A percentile compares a stretch with the other conserved stretches of the same genome.
phyloP scores from a whole-genome alignment of 35 echinoderm and acorn worm species.

The Strongylocentrotus purpuratus region DNA sequence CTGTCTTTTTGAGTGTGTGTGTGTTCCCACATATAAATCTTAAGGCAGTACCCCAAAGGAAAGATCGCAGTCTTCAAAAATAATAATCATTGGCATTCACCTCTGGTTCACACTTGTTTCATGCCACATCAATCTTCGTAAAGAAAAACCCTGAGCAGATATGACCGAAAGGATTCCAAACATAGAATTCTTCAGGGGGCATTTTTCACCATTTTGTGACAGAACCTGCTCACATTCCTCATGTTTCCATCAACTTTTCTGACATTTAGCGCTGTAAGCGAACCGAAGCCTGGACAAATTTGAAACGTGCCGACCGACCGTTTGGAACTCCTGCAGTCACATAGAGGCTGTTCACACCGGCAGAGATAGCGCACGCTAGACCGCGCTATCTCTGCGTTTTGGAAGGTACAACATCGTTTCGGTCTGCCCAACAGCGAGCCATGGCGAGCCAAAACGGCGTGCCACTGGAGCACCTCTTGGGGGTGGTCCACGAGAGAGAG shows the following conservation, averaged over 20 bases:
- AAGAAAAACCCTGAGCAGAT: not conserved
- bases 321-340: constrained; percentile 8
- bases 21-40: not conserved
- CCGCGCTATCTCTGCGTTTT: no score
- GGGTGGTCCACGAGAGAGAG: no score
- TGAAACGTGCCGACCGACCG: not conserved
- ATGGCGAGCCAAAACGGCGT: no score
- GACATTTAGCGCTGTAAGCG: constrained; percentile 1
- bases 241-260: not conserved
- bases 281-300: not conserved
- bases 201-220: not conserved
- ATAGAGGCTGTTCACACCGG: no score
- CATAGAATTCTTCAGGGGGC: not conserved
- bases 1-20: not conserved
- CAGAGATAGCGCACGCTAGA: no score
- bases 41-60: not conserved
- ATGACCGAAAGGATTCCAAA: constrained; percentile 1
- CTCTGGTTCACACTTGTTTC: not conserved
- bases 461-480: no score
- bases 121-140: constrained; percentile 1
- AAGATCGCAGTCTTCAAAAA: not conserved
- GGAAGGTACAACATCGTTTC: no score
- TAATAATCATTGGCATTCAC: not conserved
- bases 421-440: no score
- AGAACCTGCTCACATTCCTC: constrained; percentile 7